Percentiles rank a stretch among this genome's conserved stretches.
These are phyloP conservation scores for Argyrosomus regius DNA, from an alignment of 2,797 vertebrate species.

Conservation along the genomic window DNA sequence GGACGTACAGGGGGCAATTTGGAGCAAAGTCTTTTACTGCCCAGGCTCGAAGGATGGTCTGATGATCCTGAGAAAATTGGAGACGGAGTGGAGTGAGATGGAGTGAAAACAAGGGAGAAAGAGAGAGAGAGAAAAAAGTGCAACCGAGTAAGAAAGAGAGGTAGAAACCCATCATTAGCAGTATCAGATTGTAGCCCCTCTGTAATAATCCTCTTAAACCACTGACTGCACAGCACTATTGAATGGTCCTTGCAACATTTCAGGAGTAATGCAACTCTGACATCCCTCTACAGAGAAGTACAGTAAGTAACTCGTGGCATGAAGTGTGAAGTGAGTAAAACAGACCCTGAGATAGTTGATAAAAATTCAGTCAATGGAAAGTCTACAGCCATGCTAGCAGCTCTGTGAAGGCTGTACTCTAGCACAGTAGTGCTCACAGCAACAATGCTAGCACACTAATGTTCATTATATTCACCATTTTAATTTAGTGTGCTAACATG, in stretches of 20 bases:
- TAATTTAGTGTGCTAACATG: background rate
- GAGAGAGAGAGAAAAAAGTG: conserved; percentile 9
- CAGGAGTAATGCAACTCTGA: conserved; percentile 25
- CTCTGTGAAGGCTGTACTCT: background rate
- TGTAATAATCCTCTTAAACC: conserved; percentile 62
- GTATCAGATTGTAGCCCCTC: conserved; percentile 38
- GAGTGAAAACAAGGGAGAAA: conserved; percentile 10
- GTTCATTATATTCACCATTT: background rate
- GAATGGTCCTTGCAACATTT: conserved; percentile 31
- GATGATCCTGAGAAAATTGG: conserved; percentile 85
- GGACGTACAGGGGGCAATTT: conserved; percentile 90
- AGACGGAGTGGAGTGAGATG: conserved; percentile 44
- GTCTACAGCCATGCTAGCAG: no score
- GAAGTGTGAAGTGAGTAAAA: conserved; percentile 19
- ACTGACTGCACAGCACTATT: conserved; percentile 37
- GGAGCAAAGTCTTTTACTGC: conserved; percentile 91
- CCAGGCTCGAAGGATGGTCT: conserved; percentile 91
- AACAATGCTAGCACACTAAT: background rate
- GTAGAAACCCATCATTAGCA: conserved; percentile 56
- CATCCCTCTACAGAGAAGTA: conserved; percentile 3
- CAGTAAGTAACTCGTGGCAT: background rate
- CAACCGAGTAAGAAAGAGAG: conserved; percentile 14
- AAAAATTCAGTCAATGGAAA: conserved; percentile 12
- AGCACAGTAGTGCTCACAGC: background rate
- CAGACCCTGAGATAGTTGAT: background rate